Evolutionary conservation across 2,888 invertebrate species (phyloP).

Genomic region (Acleris laterana): DNA sequence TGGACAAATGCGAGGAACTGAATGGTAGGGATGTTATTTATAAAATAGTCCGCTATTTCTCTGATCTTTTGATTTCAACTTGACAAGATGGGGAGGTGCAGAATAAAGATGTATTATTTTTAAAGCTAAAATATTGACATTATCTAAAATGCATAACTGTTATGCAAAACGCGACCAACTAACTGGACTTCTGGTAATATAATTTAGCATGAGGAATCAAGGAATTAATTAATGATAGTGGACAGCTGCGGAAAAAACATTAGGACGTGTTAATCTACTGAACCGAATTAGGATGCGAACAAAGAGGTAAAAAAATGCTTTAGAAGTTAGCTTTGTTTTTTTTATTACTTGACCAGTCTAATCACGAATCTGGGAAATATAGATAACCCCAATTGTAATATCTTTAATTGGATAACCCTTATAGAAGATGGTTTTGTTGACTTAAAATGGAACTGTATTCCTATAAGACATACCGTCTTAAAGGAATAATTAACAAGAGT

Average conservation of each 20-base stretch:
- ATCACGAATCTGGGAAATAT: too few relatives aligned
- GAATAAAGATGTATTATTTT: neutral
- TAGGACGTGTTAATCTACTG: constrained; percentile 1
- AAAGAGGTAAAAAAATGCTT: neutral
- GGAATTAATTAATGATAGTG: constrained; percentile 9
- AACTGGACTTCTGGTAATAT: constrained; percentile 1
- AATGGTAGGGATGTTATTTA: constrained; percentile 75
- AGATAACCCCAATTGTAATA: too few relatives aligned
- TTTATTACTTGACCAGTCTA: too few relatives aligned
- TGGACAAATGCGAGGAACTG: constrained; percentile 90
- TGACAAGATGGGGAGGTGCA: too few relatives aligned
- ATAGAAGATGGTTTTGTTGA: too few relatives aligned
- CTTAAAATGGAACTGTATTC: too few relatives aligned
- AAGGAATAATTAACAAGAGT: too few relatives aligned
- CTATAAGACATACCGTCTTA: too few relatives aligned
- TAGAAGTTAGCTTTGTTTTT: too few relatives aligned
- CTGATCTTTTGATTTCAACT: too few relatives aligned
- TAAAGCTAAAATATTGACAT: neutral
- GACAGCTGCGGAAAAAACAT: neutral
- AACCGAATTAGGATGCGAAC: constrained; percentile 19
- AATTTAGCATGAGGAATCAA: neutral
- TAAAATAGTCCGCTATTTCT: too few relatives aligned
- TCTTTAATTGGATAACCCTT: too few relatives aligned
- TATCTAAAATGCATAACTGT: neutral
- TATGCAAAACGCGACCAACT: neutral